These are phyloP conservation scores for Enteromius unitaeniatus DNA, from an alignment of 2,797 vertebrate genomes.

Conservation along the genomic window DNA sequence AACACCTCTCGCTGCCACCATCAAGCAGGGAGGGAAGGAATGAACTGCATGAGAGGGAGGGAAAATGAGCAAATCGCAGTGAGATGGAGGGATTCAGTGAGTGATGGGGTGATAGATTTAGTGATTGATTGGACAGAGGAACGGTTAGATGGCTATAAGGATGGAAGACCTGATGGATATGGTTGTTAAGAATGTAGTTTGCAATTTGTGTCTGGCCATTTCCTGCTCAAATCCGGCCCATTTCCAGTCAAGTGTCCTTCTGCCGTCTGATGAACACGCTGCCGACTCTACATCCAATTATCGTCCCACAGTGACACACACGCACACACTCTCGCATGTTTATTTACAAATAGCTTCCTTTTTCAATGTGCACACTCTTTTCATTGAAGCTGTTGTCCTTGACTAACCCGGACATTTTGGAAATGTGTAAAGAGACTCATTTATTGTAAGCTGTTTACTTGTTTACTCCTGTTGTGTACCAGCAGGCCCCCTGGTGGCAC, in stretches of 20 bases:
- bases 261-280: constrained; percentile 1
- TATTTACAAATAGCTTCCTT: constrained; percentile 20
- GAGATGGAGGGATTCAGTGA: constrained; percentile 52
- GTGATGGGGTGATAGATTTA: constrained; percentile 45
- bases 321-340: not conserved
- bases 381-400: constrained; percentile 42
- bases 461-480: constrained; percentile 61
- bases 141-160: constrained; percentile 29
- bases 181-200: constrained; percentile 46
- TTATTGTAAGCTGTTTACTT: constrained; percentile 56
- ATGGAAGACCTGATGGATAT: constrained; percentile 38
- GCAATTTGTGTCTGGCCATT: constrained; percentile 39
- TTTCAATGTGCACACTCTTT: not conserved
- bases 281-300: constrained; percentile 38
- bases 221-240: constrained; percentile 23
- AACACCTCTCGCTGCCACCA: constrained; percentile 31
- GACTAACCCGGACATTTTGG: constrained; percentile 33
- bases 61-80: constrained; percentile 45
- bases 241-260: constrained; percentile 30
- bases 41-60: constrained; percentile 13
- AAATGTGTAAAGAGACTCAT: constrained; percentile 49
- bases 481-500: constrained; percentile 53
- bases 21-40: constrained; percentile 13
- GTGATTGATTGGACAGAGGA: constrained; percentile 31
- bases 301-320: not conserved